These are phyloP conservation scores for Drosophila prostipennis DNA, from an alignment of 2,888 invertebrate genomes.

Conservation along the genomic window DNA sequence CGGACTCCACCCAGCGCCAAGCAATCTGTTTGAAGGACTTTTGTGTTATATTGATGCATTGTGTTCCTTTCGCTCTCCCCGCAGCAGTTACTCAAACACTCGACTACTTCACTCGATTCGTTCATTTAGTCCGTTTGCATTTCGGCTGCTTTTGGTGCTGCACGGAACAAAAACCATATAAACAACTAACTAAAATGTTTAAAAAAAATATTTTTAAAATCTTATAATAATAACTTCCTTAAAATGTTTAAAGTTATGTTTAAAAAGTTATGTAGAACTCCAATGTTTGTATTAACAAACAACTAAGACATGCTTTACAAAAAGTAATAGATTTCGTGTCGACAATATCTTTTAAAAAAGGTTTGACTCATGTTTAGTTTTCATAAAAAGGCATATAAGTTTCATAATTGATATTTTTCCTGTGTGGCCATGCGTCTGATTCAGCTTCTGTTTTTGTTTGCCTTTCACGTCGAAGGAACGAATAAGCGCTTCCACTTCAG, in stretches of 20 bases:
- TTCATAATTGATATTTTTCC: not conserved
- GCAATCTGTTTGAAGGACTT: slow-evolving; percentile 62
- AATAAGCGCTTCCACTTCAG: slow-evolving; percentile 21
- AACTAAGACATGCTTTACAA: no score
- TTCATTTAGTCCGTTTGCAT: slow-evolving; percentile 70
- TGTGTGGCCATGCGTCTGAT: slow-evolving; percentile 17
- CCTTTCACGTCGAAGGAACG: slow-evolving; percentile 55
- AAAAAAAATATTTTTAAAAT: no score
- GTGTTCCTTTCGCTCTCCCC: slow-evolving; percentile 43
- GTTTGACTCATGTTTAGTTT: no score
- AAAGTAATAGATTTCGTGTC: no score
- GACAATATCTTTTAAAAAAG: no score
- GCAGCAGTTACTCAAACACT: slow-evolving; percentile 71
- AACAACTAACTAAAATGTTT: no score
- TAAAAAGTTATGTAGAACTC: no score
- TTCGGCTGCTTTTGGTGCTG: slow-evolving; percentile 54
- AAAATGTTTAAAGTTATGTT: no score
- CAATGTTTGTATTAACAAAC: no score
- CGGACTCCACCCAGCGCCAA: slow-evolving; percentile 33
- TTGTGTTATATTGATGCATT: slow-evolving; percentile 78
- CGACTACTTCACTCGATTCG: slow-evolving; percentile 65
- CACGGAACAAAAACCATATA: not conserved
- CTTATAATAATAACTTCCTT: no score
- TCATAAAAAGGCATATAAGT: not conserved
- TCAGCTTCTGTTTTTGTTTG: slow-evolving; percentile 56